Evolutionary conservation across 2,888 invertebrate genomes (phyloP), one percentile per base, ranked within the genome.

Genomic region (Nysson spinosus): DNA sequence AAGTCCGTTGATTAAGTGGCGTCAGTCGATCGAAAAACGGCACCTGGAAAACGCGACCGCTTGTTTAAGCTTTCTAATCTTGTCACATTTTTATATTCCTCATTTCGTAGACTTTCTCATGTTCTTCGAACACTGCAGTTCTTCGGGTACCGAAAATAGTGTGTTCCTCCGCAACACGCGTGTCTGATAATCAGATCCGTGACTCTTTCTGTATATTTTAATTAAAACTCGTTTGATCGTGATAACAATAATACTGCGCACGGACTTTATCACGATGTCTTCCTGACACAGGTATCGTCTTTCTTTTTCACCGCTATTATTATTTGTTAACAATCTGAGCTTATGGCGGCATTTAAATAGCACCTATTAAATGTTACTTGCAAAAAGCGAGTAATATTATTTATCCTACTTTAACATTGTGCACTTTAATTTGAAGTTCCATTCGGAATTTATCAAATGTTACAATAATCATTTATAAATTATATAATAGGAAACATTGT

Each of bases 1-100:
- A 34, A 34, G 40, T 42, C 24, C 30, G 42, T 39, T 24, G 37
- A 68, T 67, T 43, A 50, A 22, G 32, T 22, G 46, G 12, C 35
- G 37, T n/a, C 39, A 34, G 35, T 11, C 22, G 61, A 39, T 55
- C 28, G 55, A 51, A 39, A 43, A 32, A 44, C 52, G 34, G 7
- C 49, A 34, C 22, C 35, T 34, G 44, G 11, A 51, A 50, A 44
- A 39, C 35, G 14, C 20, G 14, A 34, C 4, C 26, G 16, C 32
- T 7, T 5, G 12, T 3, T 4, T 28, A 12, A 24, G 20, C 19
- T 28, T 62, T 37, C 19, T 16, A 16, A 19, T 24, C 26, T 37
- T 49, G 35, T 32, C 2, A 42, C 35, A 42, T 28, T 47, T 47
- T 39, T 9, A n/a, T 19, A 9, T 28, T 6, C n/a, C 6, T 28